These are phyloP conservation scores for Paralichthys olivaceus DNA, from an alignment of 2,113 vertebrate species.

Conservation along the genomic window DNA sequence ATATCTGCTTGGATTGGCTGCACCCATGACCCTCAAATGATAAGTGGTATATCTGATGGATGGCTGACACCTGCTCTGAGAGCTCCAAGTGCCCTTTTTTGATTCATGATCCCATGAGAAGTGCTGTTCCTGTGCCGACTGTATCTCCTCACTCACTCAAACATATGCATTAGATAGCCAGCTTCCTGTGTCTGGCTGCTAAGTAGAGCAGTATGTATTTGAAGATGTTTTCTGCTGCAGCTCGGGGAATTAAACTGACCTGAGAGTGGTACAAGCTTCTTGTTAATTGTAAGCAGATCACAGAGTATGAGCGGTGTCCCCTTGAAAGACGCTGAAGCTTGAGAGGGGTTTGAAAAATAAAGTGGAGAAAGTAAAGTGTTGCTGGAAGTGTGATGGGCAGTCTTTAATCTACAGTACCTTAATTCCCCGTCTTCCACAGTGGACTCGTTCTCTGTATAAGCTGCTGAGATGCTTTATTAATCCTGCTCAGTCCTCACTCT, in stretches of 20 bases:
- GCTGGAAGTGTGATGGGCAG: slow-evolving; percentile 18
- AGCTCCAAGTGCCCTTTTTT: slow-evolving; percentile 59
- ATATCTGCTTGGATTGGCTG: background rate
- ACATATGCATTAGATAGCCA: slow-evolving; percentile 11
- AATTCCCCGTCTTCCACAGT: slow-evolving; percentile 4
- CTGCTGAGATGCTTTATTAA: slow-evolving; percentile 8
- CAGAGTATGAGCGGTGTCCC: slow-evolving; percentile 20
- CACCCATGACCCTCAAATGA: background rate
- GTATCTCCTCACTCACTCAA: slow-evolving; percentile 13
- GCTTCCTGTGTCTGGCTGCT: slow-evolving; percentile 22
- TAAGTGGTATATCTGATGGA: background rate
- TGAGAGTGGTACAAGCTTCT: slow-evolving; percentile 24
- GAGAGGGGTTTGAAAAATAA: slow-evolving; percentile 14
- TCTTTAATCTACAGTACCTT: slow-evolving; percentile 29
- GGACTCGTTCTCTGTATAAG: slow-evolving; percentile 9
- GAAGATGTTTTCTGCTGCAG: slow-evolving; percentile 25
- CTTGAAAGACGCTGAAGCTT: slow-evolving; percentile 8
- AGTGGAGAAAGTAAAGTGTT: slow-evolving; percentile 8
- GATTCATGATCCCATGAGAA: slow-evolving; percentile 54
- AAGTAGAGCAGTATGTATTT: slow-evolving; percentile 43
- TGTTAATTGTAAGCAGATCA: background rate
- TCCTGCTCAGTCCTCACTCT: slow-evolving; percentile 12
- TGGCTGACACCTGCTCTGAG: slow-evolving; percentile 52
- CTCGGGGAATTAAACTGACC: slow-evolving; percentile 28
- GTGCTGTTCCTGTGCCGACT: slow-evolving; percentile 25